Percentiles rank a stretch among this genome's conserved stretches.
Evolutionary conservation across 2,113 vertebrate genomes (phyloP).

Genomic region (Megaleporinus macrocephalus): DNA sequence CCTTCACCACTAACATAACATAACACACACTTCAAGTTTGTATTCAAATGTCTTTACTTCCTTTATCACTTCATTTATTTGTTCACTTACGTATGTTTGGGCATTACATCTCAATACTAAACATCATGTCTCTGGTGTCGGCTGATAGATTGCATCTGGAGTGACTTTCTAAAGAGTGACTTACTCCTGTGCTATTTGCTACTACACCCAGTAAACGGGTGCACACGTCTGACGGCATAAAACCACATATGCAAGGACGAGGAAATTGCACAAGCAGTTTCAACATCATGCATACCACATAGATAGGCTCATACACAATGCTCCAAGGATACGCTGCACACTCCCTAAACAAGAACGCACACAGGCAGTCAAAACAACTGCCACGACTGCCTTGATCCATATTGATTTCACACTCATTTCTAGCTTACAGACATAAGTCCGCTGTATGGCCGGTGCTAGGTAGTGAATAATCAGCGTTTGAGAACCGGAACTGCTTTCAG

Average conservation of each 20-base stretch:
- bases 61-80: too few relatives aligned
- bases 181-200: too few relatives aligned
- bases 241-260: not conserved
- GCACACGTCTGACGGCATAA: not conserved
- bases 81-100: too few relatives aligned
- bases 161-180: too few relatives aligned
- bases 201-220: not conserved
- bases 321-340: not conserved
- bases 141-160: too few relatives aligned
- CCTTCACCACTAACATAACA: too few relatives aligned
- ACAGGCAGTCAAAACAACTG: not conserved
- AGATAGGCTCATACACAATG: not conserved
- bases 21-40: too few relatives aligned
- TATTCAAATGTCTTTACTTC: too few relatives aligned
- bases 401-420: slow-evolving; percentile 8
- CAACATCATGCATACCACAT: not conserved
- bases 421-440: not conserved
- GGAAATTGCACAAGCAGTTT: not conserved
- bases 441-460: not conserved
- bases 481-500: not conserved
- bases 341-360: not conserved
- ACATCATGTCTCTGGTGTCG: too few relatives aligned
- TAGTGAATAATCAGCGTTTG: not conserved
- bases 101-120: too few relatives aligned
- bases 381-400: not conserved